Conservation (phyloP, 1,140 invertebrate species). For the Trichomalopsis sarcophagae region DNA sequence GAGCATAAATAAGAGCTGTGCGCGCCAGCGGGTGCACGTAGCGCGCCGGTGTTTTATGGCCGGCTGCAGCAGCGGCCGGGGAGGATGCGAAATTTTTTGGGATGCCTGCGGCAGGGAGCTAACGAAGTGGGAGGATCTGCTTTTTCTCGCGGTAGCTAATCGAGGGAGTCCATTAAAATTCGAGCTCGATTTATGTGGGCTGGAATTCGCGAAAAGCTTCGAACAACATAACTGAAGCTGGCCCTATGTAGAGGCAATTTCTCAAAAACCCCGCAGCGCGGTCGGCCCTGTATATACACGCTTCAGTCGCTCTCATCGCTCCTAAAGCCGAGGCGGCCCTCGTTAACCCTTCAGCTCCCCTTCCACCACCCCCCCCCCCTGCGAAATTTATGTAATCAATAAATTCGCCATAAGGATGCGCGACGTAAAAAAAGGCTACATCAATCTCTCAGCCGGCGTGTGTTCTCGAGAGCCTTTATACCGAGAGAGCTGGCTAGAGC, state of each 20-base stretch:
- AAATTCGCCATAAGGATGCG: slow-evolving; percentile 19
- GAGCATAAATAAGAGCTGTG: slow-evolving; percentile 12
- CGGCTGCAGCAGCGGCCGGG: too few relatives aligned
- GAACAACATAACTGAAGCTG: too few relatives aligned
- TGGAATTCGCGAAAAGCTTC: too few relatives aligned
- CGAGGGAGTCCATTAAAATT: neutral
- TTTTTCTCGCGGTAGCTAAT: neutral
- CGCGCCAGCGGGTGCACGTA: neutral
- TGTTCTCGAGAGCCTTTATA: too few relatives aligned
- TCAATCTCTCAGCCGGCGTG: neutral
- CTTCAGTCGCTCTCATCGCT: neutral
- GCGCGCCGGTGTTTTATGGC: neutral
- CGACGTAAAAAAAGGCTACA: slow-evolving; percentile 17
- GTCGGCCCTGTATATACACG: neutral
- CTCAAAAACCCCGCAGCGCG: neutral
- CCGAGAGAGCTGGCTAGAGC: too few relatives aligned
- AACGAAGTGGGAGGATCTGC: neutral
- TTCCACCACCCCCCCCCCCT: neutral
- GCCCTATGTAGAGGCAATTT: neutral
- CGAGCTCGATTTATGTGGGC: neutral
- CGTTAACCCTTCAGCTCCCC: neutral
- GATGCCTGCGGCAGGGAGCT: neutral
- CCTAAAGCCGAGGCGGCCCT: neutral
- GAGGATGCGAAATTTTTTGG: neutral
- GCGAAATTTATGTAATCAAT: slow-evolving; percentile 26